Evolutionary conservation across 2,888 invertebrate genomes (phyloP), one percentile per base, ranked within the genome.

Genomic region (Chelonus formosanus): DNA sequence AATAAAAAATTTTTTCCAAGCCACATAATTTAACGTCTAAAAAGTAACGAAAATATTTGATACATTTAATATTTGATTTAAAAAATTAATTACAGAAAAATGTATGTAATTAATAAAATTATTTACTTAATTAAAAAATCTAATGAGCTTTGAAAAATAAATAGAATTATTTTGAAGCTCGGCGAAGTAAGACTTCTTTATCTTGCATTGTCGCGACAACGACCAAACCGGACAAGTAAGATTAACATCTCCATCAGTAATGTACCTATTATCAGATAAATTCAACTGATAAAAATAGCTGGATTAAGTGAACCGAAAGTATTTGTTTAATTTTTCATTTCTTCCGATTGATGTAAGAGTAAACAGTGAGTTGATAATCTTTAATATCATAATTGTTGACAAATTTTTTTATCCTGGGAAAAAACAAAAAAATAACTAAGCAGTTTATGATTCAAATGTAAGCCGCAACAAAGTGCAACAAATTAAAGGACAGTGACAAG

Each of bases 181-280:
- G 31, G 2, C 20, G 6, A n/a, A n/a, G n/a, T n/a, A n/a, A 48
- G 31, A 48, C 31, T 48, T 10, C 45, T 44, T 48, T 48, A 48
- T 48, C 48, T 20, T 40, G 31, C 35, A 52, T 60, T 54, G 31
- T 48, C 48, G 31, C 31, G 31, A 48, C 48, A 48, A 48, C 10
- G 78, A 76, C 79, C 80, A 81, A 79, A 78, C 80, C 80, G 78
- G 78, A 80, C 77, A 45, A 45, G 77, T 73, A 68, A 75, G 74
- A 80, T 81, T 80, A 80, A 75, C 31, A 20, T 31, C 4, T n/a
- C 5, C 10, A 20, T 20, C n/a, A 31, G n/a, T 48, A 48, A 20
- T 31, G 20, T 20, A 20, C 20, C 31, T 10, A 48, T 48, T 48
- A 48, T 48, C 48, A 10, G 48, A 48, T n/a, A 31, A n/a, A 5